A percentile compares a stretch with the other conserved stretches of the same genome.
Evolutionary conservation across 2,797 vertebrate species (phyloP).

Genomic region (Gobio occitaniae): DNA sequence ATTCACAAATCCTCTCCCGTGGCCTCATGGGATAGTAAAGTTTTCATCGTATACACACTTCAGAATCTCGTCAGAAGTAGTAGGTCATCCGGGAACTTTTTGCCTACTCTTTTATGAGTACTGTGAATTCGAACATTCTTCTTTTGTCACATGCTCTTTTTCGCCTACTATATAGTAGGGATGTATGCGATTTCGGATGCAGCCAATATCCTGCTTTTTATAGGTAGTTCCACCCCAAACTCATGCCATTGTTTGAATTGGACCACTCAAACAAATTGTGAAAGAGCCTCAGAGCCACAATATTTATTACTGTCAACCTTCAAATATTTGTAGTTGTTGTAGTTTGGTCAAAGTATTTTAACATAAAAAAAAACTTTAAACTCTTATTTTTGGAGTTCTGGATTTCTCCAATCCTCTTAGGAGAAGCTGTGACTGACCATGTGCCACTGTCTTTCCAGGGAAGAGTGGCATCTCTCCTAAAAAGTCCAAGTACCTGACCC

Average conservation of each 20-base stretch:
- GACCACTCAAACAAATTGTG: not conserved
- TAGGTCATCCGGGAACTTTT: too few relatives aligned
- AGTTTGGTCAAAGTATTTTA: not conserved
- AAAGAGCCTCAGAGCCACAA: not conserved
- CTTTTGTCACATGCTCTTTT: too few relatives aligned
- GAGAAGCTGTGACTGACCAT: not conserved
- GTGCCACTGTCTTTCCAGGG: constrained; percentile 76
- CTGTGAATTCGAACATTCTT: too few relatives aligned
- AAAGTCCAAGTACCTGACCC: constrained; percentile 96
- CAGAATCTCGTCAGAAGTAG: too few relatives aligned
- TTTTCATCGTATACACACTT: too few relatives aligned
- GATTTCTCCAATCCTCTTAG: not conserved
- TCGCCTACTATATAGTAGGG: too few relatives aligned
- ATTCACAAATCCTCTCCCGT: too few relatives aligned
- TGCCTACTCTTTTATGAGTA: too few relatives aligned
- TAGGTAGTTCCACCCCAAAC: too few relatives aligned
- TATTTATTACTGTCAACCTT: not conserved
- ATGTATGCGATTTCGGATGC: too few relatives aligned
- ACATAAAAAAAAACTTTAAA: not conserved
- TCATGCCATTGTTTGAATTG: not conserved
- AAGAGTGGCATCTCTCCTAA: constrained; percentile 95
- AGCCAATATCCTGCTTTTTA: too few relatives aligned
- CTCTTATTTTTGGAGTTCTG: not conserved
- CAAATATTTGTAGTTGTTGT: not conserved
- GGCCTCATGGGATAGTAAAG: too few relatives aligned